Base-by-base conservation (phyloP, 2,113 vertebrate species). In the Hassar affinis region DNA sequence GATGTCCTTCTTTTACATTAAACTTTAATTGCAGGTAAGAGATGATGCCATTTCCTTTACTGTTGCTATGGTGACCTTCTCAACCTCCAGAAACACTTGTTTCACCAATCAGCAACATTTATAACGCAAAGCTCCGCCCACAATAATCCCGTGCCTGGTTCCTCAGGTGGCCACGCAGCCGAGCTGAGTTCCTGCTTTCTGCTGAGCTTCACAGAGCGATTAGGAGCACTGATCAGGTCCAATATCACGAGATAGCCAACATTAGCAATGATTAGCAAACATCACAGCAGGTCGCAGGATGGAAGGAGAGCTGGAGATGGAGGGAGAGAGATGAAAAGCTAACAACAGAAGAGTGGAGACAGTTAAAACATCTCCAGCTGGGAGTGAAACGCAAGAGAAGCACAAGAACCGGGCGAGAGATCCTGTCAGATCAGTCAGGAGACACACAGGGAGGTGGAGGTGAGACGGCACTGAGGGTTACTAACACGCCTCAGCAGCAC, bases 351-450 rank as follows among this genome's bases (percentile, higher is more conserved):
- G 35, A 66, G 33, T 38, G 33, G 33, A 68, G 18, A 1, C 6
- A 68, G 33, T 68, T 38, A 68, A 68, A 38, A 38, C 20, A 68
- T 68, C 64, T 71, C 68, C 4, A 11, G 20, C 38, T 71, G 38
- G 45, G 22, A 71, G 33, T 11, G 10, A 69, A 71, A 71, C 0
- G 38, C 9, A 10, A 45, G 68, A 71, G 45, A 71, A 45, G 38
- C 68, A 71, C 68, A 71, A 45, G 68, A 42, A 35, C 66, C 22
- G 18, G 4, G 49, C 22, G 38, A 69, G 20, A 9, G 38, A 11
- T 25, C 22, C 89, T 85, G 85, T 92, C 90, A 91, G 93, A 89
- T 87, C 90, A 90, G 91, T 94, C 94, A 94, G 90, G 90, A 94
- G 91, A 94, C 92, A 88, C 91, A 87, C 91, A 84, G 87, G 74